phyloP scores from a whole-genome alignment of 2,888 invertebrate genomes.

The Chouioia cunea region DNA sequence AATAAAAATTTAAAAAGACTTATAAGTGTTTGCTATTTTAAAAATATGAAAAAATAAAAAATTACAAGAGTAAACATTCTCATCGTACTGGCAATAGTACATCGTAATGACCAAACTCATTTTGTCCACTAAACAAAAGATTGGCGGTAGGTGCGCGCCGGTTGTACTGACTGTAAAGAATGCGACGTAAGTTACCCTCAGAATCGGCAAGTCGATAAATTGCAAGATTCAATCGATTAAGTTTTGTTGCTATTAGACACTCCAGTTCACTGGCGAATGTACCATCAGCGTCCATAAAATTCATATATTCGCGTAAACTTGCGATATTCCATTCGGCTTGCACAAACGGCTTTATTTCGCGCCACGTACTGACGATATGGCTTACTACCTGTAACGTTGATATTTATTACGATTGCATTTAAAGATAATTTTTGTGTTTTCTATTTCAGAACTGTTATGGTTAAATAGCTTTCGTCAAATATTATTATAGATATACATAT shows the following conservation, averaged over 20 bases:
- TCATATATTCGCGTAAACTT: conserved; percentile 53
- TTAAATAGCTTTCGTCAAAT: background rate
- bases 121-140: conserved; percentile 59
- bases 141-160: conserved; percentile 55
- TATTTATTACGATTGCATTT: background rate
- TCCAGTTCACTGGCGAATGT: conserved; percentile 63
- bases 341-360: conserved; percentile 60
- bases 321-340: conserved; percentile 62
- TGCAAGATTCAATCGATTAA: conserved; percentile 60
- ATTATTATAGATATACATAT: too few species aligned
- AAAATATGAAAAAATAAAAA: too few species aligned
- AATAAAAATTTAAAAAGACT: too few species aligned
- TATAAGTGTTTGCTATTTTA: too few species aligned
- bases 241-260: conserved; percentile 59
- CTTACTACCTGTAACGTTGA: conserved; percentile 55
- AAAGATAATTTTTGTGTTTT: background rate
- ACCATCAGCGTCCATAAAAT: conserved; percentile 60
- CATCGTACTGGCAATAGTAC: conserved; percentile 53
- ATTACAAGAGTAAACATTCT: conserved; percentile 1
- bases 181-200: conserved; percentile 53
- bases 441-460: background rate
- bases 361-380: conserved; percentile 59
- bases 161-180: conserved; percentile 56
- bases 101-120: conserved; percentile 63
- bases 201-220: conserved; percentile 58